Evolutionary conservation across 1,140 invertebrate species (phyloP), one percentile per base, ranked within the genome.

Genomic region (Panagrolaimus sp.): DNA sequence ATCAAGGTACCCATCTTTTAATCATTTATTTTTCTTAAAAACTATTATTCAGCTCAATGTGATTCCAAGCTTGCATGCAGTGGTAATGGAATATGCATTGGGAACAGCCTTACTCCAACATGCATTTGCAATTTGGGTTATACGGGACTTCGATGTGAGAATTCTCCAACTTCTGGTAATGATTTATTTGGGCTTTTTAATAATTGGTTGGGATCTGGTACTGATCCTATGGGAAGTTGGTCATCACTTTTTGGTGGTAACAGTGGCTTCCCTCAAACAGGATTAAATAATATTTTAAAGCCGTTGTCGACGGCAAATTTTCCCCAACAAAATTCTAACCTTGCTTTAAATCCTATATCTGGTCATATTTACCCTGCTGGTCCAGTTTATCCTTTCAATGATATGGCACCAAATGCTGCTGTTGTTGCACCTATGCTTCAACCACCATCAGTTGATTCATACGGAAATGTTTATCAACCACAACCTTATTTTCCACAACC

Each of bases 271-370:
- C 44, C 63, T 67, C 25, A 61, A 5, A 42, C 9, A 57, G 66
- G 47, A n/a, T 43, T 75, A 72, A 43, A 75, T 65, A 48, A 74
- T 72, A 31, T 71, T 69, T 25, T 73, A 72, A n/a, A 63, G 72
- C 38, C 74, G 74, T 53, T 20, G 75, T 8, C 31, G 5, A 23
- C 16, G 74, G 74, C 1, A 74, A 61, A 7, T 75, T 75, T 20
- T 61, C 64, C 13, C 42, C 70, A 38, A 75, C 67, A 57, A 61
- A 38, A 61, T 70, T 67, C 7, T 75, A 44, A 64, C 31, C 8
- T 7, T 42, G n/a, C 31, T 38, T 64, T 38, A 31, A 14, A 25
- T 64, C 31, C 45, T 23, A 23, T 43, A 0, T 20, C 63, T 25
- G 42, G 2, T 38, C 31, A 2, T 7, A 38, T 38, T 38, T 38